Evolutionary conservation across 2,113 vertebrate genomes (phyloP).

Genomic region (Neomonachus schauinslandi): DNA sequence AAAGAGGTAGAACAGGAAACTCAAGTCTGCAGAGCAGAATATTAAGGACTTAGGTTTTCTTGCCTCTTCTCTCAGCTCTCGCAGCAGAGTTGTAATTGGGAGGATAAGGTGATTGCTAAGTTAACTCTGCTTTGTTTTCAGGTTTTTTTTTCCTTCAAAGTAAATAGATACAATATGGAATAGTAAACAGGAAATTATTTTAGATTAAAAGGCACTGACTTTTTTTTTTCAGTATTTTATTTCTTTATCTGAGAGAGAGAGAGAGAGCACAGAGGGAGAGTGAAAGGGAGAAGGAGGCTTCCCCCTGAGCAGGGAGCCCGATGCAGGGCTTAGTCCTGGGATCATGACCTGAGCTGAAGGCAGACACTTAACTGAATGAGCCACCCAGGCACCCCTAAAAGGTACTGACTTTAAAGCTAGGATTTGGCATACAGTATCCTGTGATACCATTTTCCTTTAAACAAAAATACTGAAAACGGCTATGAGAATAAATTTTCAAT

Average conservation of each 20-base stretch:
- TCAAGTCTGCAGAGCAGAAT: not conserved
- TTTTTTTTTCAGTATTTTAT: too few species aligned
- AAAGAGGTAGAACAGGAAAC: not conserved
- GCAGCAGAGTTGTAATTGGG: not conserved
- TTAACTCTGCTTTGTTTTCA: constrained; percentile 19
- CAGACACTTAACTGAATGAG: too few species aligned
- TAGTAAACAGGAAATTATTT: constrained; percentile 30
- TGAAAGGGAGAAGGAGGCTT: too few species aligned
- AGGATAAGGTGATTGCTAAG: not conserved
- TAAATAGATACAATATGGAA: constrained; percentile 25
- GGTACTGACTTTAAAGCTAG: constrained; percentile 23
- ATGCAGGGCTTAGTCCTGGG: too few species aligned
- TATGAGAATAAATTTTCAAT: not conserved
- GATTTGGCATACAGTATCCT: not conserved
- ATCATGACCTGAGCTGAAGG: too few species aligned
- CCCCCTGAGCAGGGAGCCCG: too few species aligned
- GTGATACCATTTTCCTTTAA: not conserved
- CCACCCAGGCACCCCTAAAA: not conserved
- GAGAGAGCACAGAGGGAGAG: too few species aligned
- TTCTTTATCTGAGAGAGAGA: too few species aligned
- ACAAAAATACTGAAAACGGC: not conserved
- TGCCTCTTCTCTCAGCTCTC: not conserved
- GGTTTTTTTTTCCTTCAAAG: not conserved
- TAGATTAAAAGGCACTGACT: constrained; percentile 36
- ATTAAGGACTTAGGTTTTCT: constrained; percentile 12